Conservation (phyloP, 2,888 invertebrate genomes). For the Drosophila phalerata region DNA sequence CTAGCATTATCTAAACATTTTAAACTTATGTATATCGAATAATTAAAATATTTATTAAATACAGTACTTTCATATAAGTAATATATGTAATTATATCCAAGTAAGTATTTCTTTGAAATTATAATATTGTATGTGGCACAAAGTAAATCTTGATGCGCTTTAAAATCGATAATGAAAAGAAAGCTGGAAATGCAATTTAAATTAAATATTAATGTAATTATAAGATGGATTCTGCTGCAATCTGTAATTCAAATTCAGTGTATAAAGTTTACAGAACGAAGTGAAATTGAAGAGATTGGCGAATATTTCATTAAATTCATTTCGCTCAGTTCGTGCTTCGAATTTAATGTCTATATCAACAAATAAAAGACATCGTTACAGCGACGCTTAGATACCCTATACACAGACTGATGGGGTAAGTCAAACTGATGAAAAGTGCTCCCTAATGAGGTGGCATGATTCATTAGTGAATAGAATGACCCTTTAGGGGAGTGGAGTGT, state of each 20-base stretch:
- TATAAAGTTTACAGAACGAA: neutral
- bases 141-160: neutral
- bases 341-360: conserved; percentile 29
- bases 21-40: too few species aligned
- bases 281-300: neutral
- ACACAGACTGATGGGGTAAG: neutral
- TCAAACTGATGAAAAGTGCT: neutral
- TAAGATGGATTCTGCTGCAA: conserved; percentile 2
- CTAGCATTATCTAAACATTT: too few species aligned
- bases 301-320: conserved; percentile 30
- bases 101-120: too few species aligned
- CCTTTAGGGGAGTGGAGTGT: conserved; percentile 3
- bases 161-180: neutral
- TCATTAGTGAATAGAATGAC: conserved; percentile 17
- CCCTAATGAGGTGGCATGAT: conserved; percentile 34
- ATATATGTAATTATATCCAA: neutral
- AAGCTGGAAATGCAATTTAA: neutral
- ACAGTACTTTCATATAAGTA: neutral
- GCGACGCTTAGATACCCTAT: neutral
- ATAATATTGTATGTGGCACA: too few species aligned
- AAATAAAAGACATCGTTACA: neutral
- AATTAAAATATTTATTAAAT: too few species aligned
- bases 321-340: conserved; percentile 19
- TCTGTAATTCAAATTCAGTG: neutral
- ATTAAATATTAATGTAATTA: conserved; percentile 16